Evolutionary conservation across 2,113 vertebrate genomes (phyloP).

Genomic region (Nycticebus coucang): DNA sequence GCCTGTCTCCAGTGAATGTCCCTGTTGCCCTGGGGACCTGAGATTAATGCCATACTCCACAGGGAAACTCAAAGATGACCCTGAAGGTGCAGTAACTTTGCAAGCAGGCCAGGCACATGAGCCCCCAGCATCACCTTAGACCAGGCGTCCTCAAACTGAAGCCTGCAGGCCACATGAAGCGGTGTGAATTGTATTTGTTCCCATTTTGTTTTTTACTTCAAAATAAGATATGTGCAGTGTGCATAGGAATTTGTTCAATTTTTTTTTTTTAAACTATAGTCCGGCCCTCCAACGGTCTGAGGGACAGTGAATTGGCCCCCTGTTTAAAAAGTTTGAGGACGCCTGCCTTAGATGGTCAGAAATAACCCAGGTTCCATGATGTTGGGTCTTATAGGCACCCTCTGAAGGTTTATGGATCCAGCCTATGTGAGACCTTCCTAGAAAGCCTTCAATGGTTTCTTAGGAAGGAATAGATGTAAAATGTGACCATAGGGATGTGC

Average conservation of each 20-base stretch:
- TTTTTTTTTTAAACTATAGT: too few relatives aligned
- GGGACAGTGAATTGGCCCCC: too few relatives aligned
- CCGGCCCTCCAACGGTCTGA: too few relatives aligned
- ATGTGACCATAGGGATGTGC: background rate
- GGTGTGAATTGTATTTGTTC: too few relatives aligned
- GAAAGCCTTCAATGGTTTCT: background rate
- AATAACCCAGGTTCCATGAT: background rate
- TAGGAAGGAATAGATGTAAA: background rate
- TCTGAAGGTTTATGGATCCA: background rate
- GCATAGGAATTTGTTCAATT: too few relatives aligned
- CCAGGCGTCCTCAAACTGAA: too few relatives aligned
- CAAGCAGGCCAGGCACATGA: background rate
- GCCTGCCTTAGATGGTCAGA: background rate
- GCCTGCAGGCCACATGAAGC: too few relatives aligned
- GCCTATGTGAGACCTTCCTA: background rate
- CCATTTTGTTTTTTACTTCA: too few relatives aligned
- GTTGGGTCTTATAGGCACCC: background rate
- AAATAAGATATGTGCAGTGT: too few relatives aligned
- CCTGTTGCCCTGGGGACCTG: background rate
- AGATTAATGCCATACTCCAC: background rate
- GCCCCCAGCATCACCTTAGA: background rate
- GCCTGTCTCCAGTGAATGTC: background rate
- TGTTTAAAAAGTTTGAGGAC: too few relatives aligned
- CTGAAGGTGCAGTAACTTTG: background rate
- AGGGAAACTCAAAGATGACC: background rate